phyloP scores from a whole-genome alignment of 2,113 vertebrate genomes.

The Oryzias woworae region DNA sequence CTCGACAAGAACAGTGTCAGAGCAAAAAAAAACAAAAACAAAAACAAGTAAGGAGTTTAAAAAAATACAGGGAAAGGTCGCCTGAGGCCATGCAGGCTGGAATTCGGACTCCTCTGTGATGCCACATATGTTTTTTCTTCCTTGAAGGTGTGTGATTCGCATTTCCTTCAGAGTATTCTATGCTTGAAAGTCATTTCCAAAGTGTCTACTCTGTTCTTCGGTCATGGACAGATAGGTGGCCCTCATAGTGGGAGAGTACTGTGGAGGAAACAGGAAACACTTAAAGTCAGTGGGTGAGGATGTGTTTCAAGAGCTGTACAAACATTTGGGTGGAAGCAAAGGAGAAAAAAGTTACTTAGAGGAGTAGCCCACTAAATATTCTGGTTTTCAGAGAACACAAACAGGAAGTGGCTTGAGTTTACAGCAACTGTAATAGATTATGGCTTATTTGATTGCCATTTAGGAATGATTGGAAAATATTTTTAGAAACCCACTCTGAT shows the following conservation, averaged over 20 bases:
- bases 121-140: constrained; percentile 7
- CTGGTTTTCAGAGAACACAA: not conserved
- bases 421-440: too few relatives aligned
- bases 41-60: constrained; percentile 5
- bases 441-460: too few relatives aligned
- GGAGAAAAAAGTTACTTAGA: not conserved
- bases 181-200: constrained; percentile 83
- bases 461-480: too few relatives aligned
- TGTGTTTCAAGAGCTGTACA: too few relatives aligned
- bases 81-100: constrained; percentile 7
- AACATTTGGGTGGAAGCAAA: too few relatives aligned
- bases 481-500: too few relatives aligned
- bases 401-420: not conserved
- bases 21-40: not conserved
- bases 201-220: constrained; percentile 84
- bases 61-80: constrained; percentile 6
- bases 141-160: not conserved
- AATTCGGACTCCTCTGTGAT: constrained; percentile 22
- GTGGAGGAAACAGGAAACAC: constrained; percentile 28
- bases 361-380: constrained; percentile 23
- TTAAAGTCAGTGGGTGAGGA: too few relatives aligned
- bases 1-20: constrained; percentile 7
- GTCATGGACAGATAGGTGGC: constrained; percentile 93
- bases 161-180: constrained; percentile 62
- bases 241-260: constrained; percentile 97